Conservation (phyloP, 1,140 invertebrate species). For the Portunus trituberculatus region DNA sequence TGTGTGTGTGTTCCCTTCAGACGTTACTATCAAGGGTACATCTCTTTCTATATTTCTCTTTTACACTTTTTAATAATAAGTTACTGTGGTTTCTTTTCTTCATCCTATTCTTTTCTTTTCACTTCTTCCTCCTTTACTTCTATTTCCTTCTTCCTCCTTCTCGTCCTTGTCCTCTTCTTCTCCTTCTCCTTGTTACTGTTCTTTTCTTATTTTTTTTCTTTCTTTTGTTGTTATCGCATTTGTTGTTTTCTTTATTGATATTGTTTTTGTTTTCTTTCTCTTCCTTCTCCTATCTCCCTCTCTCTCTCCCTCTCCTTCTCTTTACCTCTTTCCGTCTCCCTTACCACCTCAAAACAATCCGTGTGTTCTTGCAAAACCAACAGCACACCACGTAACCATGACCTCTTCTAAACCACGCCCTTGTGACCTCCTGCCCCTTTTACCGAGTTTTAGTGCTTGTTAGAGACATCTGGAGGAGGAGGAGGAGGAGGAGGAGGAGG, state of each 20-base stretch:
- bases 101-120: neutral
- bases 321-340: constrained; percentile 8
- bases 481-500: constrained; percentile 5
- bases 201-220: no score
- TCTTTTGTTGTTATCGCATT: no score
- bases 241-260: no score
- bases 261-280: no score
- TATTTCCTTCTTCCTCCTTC: neutral
- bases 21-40: neutral
- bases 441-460: neutral
- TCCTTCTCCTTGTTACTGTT: neutral
- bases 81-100: neutral
- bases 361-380: neutral
- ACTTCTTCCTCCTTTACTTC: neutral
- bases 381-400: no score
- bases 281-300: neutral
- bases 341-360: neutral
- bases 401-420: neutral
- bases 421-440: neutral
- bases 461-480: neutral
- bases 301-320: neutral
- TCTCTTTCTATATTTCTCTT: constrained; percentile 2
- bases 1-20: constrained; percentile 14
- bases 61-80: neutral
- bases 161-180: neutral